Evolutionary conservation across 2,113 vertebrate genomes (phyloP), one percentile per base, ranked within the genome.

Genomic region (Chaetops frenatus): DNA sequence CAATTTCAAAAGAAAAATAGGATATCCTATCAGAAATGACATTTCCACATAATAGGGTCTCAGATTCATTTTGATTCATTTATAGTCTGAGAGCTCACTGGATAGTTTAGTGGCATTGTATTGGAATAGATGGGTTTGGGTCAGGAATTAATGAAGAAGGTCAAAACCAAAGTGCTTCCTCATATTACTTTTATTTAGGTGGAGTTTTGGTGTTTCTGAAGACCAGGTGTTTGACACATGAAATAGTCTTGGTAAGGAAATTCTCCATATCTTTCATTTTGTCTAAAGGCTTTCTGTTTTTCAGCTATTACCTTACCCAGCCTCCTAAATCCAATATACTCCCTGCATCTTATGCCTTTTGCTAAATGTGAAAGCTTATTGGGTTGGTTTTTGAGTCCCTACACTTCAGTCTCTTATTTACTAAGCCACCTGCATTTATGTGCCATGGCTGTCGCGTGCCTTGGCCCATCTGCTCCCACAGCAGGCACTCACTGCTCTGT

Each of bases 1-100:
- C 88, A 90, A 96, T 94, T 95, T 95, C 40, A 65, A 81, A 95
- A 96, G 90, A 92, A 95, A 96, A 96, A 95, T 56, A 76, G 69
- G 90, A 79, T 86, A 78, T 81, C 10, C 7, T 81, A 96, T 92
- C 82, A 86, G 90, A 93, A 82, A 74, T 93, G 86, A 79, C 90
- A 88, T 83, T 94, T 96, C 82, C 92, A 95, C 67, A 67, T 86
- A 96, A 81, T 83, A 88, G 91, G 92, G 78, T 74, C 92, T 92
- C 60, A 33, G 82, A 90, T 92, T 95, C 60, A 94, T 92, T 96
- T 95, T 95, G 86, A 95, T 92, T 95, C 76, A 94, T 95, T 93
- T 97, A 70, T 45, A 95, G 64, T 81, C 67, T 36, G 51, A 93
- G 64, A 96, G 74, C 90, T 95, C 64, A 88, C 71, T 2, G 15